Percentiles rank a stretch among this genome's conserved stretches.
These are phyloP conservation scores for Callaeas wilsoni DNA, from an alignment of 2,113 vertebrate species.

Conservation along the genomic window DNA sequence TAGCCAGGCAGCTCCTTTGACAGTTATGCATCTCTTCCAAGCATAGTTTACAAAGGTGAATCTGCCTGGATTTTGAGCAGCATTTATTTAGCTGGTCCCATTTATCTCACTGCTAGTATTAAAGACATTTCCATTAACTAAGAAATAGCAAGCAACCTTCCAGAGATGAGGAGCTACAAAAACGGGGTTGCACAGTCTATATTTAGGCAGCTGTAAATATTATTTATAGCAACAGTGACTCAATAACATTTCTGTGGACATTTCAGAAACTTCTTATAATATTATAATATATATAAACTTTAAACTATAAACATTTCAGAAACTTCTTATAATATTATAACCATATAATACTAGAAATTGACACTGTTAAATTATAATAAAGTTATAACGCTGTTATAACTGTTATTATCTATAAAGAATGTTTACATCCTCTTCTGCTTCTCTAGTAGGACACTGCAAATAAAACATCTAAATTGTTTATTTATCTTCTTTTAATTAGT, in stretches of 20 bases:
- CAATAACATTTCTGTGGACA: neutral
- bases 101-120: neutral
- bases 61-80: neutral
- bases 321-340: neutral
- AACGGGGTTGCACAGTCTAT: neutral
- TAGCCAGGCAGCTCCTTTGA: neutral
- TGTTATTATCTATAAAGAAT: neutral
- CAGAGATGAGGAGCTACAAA: neutral
- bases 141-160: neutral
- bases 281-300: too few relatives aligned
- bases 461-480: neutral
- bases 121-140: neutral
- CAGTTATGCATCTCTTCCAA: neutral
- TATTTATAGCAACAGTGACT: neutral
- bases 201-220: neutral
- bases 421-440: neutral
- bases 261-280: neutral
- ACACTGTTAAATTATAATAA: neutral
- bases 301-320: neutral
- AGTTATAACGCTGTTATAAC: neutral
- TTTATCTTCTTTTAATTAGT: neutral
- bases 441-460: neutral
- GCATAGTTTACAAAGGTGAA: neutral
- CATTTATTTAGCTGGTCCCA: neutral
- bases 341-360: neutral